Evolutionary conservation across 2,113 vertebrate species (phyloP), one percentile per base, ranked within the genome.

Genomic region (Perca fluviatilis): DNA sequence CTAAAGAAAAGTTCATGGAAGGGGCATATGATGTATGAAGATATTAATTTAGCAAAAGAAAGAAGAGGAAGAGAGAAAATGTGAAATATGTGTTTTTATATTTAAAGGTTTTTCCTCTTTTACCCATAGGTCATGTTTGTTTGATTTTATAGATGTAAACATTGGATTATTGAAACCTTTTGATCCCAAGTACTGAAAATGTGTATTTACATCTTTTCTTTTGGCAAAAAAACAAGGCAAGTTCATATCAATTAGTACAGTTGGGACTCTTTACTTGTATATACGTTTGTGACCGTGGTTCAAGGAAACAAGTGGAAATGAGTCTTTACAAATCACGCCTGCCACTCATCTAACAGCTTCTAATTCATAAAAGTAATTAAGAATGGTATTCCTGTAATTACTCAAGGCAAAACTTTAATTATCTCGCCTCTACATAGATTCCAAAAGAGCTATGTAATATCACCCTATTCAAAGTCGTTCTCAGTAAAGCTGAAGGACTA

Each of bases 321-420:
- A 58, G 62, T 46, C 66, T 74, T 82, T 53, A 62, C 77, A 83
- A 75, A 80, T 62, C 33, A 40, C 36, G 73, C 19, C 16, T 73
- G 61, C 6, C 47, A 57, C 61, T 74, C 13, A 66, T 66, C 79
- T 49, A 80, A 66, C 11, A 56, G 43, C 46, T 21, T 63, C n/a
- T 57, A 64, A 67, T 74, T 83, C 11, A n/a, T 74, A 30, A 57
- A 63, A 65, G 51, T 75, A 66, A 77, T 64, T 21, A 57, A 64
- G 65, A 72, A 75, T 67, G 47, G 23, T 50, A 23, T 47, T 50
- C 79, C 82, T 79, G 47, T 47, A 65, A 72, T 82, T 72, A 85
- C 33, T 73, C 75, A 88, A 84, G 79, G 85, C 73, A 56, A 73
- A 30, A 54, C 12, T 71, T 76, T 62, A 73, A 76, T 81, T 18